Evolutionary conservation across 2,888 invertebrate species (phyloP), one percentile per base, ranked within the genome.

Genomic region (Perithous albicinctus): DNA sequence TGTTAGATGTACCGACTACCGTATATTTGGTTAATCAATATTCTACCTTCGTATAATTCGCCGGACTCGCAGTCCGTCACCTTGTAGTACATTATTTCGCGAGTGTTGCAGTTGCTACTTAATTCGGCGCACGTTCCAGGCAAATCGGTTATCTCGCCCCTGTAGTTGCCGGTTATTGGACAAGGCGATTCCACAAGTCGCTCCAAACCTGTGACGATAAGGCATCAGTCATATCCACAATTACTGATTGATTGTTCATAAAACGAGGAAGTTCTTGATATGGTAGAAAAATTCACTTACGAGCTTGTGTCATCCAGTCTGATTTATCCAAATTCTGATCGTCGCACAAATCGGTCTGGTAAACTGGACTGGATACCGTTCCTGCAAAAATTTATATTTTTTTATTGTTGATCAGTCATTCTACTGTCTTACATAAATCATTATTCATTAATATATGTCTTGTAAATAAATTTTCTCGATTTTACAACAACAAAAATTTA

Each of bases 41-140:
- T 77, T 88, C 86, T 88, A 94, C 94, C 94, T 93, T 95, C 95
- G 88, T 94, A 95, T 46, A 95, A 93, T 90, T 95, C 94, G 41
- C 93, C 91, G 48, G 94, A 94, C 70, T 93, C 93, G 88, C 96
- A 96, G 84, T 95, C 94, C 69, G 94, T 94, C 15, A 95, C 95
- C 88, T 94, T 95, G 89, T 95, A 95, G 87, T 95, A 95, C 95
- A 96, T 95, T 69, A 94, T 93, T 88, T 95, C 95, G 4, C 94
- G 94, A 4, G 95, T 94, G 85, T 94, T 93, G 89, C 95, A 95
- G 87, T 95, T 95, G 64, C 95, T 95, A 89, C 95, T 95, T 41
- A 96, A 91, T 90, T 95, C 95, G 12, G 95, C 95, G 88, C 96
- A 96, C 80, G 95, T 93, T 32, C 94, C 94, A 1, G 93, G 93